A percentile compares a stretch with the other conserved stretches of the same genome.
Conservation (phyloP, 2,888 invertebrate species). For the Ditula angustiorana region DNA sequence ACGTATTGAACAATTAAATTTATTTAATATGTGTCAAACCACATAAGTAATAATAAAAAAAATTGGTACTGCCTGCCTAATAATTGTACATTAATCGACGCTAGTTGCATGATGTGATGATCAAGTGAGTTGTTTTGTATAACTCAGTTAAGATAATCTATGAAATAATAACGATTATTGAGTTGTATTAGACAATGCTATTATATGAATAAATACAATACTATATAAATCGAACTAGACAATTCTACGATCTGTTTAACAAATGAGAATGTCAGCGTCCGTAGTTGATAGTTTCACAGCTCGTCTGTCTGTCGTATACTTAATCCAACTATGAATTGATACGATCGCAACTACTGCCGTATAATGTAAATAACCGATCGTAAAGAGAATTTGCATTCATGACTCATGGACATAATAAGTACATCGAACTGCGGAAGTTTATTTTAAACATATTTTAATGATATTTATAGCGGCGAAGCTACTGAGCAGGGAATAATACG, state of each 20-base stretch:
- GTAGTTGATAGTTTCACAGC: constrained; percentile 18
- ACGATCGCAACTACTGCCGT: constrained; percentile 16
- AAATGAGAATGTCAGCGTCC: constrained; percentile 16
- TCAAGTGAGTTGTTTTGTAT: no score
- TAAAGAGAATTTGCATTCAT: constrained; percentile 49
- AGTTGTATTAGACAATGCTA: no score
- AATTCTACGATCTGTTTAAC: constrained; percentile 19
- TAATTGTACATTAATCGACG: no score
- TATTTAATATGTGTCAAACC: constrained; percentile 1
- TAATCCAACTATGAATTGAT: constrained; percentile 35
- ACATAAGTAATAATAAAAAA: no score
- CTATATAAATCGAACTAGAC: not conserved
- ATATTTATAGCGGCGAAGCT: not conserved
- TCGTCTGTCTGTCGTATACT: constrained; percentile 37
- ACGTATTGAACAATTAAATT: not conserved
- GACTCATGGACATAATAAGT: constrained; percentile 46
- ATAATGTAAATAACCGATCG: constrained; percentile 50
- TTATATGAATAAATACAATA: no score
- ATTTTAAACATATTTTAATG: not conserved
- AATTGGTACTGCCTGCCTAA: no score
- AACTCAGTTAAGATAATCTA: no score
- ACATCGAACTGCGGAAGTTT: not conserved
- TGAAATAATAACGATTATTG: no score
- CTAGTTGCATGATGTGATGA: no score
- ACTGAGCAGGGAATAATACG: not conserved